These are phyloP conservation scores for Bothrops jararaca DNA, from an alignment of 2,113 vertebrate species.

Conservation along the genomic window DNA sequence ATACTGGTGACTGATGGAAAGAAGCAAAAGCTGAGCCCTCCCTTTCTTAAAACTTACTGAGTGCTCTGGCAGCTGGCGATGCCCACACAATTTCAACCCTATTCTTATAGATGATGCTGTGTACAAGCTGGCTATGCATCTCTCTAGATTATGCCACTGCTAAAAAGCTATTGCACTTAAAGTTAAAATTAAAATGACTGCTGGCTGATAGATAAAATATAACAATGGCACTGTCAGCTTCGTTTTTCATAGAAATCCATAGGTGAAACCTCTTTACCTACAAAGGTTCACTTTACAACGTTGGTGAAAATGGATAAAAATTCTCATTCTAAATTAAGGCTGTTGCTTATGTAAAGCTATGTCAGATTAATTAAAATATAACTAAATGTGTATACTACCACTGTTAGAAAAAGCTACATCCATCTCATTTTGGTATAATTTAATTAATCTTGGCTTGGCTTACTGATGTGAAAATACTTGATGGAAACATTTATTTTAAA, in stretches of 20 bases:
- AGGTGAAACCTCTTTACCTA: not conserved
- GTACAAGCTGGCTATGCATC: not conserved
- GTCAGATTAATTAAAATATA: not conserved
- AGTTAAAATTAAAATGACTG: not conserved
- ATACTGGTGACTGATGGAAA: not conserved
- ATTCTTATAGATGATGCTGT: not conserved
- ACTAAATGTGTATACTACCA: not conserved
- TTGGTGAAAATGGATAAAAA: not conserved
- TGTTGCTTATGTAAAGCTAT: not conserved
- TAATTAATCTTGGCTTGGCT: slow-evolving; percentile 7
- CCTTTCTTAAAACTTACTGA: not conserved
- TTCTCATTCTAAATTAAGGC: not conserved
- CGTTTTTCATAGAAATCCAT: not conserved
- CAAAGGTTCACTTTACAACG: not conserved
- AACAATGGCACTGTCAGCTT: not conserved
- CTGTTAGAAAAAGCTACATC: not conserved
- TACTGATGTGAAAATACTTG: not conserved
- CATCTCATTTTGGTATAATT: not conserved
- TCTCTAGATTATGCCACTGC: not conserved
- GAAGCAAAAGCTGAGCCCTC: not conserved
- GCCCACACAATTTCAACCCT: slow-evolving; percentile 4
- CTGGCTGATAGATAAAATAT: not conserved
- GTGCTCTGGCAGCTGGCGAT: not conserved
- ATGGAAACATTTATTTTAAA: not conserved
- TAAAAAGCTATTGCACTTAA: not conserved